These are phyloP conservation scores for Euglossa dilemma DNA, from an alignment of 1,140 invertebrate species.

Conservation along the genomic window DNA sequence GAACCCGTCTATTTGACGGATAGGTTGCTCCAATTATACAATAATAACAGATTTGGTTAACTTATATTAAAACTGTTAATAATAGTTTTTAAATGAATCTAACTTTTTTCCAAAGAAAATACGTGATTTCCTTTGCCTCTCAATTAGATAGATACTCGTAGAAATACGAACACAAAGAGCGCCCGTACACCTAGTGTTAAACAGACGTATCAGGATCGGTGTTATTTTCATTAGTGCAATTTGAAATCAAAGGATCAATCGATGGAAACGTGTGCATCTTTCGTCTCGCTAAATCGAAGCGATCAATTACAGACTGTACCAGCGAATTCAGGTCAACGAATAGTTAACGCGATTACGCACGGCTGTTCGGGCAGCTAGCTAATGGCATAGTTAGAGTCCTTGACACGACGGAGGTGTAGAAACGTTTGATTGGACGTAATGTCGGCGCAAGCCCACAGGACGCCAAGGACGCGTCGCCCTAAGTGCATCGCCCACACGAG, in stretches of 20 bases:
- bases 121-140: no score
- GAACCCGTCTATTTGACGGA: no score
- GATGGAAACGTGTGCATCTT: background rate
- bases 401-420: constrained; percentile 19
- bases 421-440: background rate
- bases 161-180: no score
- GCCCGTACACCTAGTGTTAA: no score
- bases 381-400: constrained; percentile 7
- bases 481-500: constrained; percentile 45
- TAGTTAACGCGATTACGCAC: constrained; percentile 7
- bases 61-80: no score
- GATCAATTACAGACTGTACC: constrained; percentile 14
- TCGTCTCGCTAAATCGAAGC: background rate
- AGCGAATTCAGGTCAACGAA: constrained; percentile 23
- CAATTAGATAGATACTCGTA: no score
- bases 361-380: constrained; percentile 15
- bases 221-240: background rate
- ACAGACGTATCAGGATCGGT: no score
- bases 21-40: no score
- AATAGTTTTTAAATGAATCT: no score
- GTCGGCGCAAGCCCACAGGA: constrained; percentile 10
- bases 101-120: no score
- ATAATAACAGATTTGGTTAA: no score
- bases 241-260: background rate
- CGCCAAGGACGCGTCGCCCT: constrained; percentile 48